Percentiles rank a stretch among this genome's conserved stretches.
phyloP scores from a whole-genome alignment of 2,888 invertebrate genomes.

The Stomorhina lunata region DNA sequence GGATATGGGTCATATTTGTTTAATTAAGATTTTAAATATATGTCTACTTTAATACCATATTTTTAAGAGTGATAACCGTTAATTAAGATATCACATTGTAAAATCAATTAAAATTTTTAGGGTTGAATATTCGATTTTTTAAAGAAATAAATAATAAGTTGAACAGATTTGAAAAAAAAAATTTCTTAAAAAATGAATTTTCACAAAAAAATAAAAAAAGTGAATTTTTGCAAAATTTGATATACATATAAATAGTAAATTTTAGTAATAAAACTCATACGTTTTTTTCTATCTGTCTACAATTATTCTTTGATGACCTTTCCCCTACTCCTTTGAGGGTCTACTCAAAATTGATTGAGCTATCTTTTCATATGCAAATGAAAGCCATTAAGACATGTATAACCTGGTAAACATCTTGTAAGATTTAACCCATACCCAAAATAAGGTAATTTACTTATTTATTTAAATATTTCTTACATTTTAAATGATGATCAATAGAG shows the following conservation, averaged over 20 bases:
- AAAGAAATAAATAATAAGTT: no score
- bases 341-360: neutral
- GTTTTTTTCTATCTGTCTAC: no score
- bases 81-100: constrained; percentile 36
- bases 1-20: constrained; percentile 55
- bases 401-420: constrained; percentile 46
- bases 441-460: constrained; percentile 62
- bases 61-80: no score
- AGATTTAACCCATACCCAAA: constrained; percentile 28
- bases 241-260: no score
- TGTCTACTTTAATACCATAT: neutral
- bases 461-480: constrained; percentile 60
- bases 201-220: no score
- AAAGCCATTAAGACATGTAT: constrained; percentile 40
- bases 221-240: no score
- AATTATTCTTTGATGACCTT: constrained; percentile 19
- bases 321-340: neutral
- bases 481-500: constrained; percentile 52
- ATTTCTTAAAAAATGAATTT: no score
- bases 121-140: no score
- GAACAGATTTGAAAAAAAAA: no score
- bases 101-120: no score
- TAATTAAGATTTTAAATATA: constrained; percentile 33
- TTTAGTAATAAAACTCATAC: no score
- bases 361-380: neutral